These are phyloP conservation scores for Synergus laeviventris DNA, from an alignment of 2,888 invertebrate species.

Conservation along the genomic window DNA sequence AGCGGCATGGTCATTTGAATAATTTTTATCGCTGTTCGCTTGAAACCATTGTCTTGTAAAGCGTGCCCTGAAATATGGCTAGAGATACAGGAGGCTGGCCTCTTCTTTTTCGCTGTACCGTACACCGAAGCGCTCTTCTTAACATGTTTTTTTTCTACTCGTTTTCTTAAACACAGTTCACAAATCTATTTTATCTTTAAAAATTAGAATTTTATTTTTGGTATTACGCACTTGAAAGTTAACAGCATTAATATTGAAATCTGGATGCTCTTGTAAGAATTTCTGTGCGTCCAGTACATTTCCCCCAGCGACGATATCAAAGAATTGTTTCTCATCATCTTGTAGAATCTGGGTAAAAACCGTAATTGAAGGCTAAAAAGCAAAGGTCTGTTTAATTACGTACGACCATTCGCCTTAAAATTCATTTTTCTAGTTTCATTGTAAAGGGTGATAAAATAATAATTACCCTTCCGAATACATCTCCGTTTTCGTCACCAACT, in stretches of 20 bases:
- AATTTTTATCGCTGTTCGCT: constrained; percentile 70
- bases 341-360: constrained; percentile 77
- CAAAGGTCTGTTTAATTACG: background rate
- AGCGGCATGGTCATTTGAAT: constrained; percentile 67
- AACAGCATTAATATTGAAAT: constrained; percentile 79
- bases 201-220: background rate
- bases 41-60: constrained; percentile 74
- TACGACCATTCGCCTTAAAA: background rate
- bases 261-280: constrained; percentile 75
- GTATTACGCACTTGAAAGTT: constrained; percentile 77
- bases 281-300: constrained; percentile 76
- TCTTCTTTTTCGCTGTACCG: constrained; percentile 48
- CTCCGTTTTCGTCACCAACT: constrained; percentile 22
- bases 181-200: constrained; percentile 1
- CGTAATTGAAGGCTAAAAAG: constrained; percentile 72
- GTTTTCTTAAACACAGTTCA: background rate
- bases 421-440: background rate
- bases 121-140: constrained; percentile 34
- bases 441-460: background rate
- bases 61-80: constrained; percentile 69
- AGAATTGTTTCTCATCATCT: constrained; percentile 77
- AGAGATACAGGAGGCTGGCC: constrained; percentile 65
- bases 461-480: constrained; percentile 49
- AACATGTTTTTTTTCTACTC: background rate
- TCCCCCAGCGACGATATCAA: constrained; percentile 77